Conservation (phyloP, 2,797 vertebrate genomes). For the Nyctibius grandis region DNA sequence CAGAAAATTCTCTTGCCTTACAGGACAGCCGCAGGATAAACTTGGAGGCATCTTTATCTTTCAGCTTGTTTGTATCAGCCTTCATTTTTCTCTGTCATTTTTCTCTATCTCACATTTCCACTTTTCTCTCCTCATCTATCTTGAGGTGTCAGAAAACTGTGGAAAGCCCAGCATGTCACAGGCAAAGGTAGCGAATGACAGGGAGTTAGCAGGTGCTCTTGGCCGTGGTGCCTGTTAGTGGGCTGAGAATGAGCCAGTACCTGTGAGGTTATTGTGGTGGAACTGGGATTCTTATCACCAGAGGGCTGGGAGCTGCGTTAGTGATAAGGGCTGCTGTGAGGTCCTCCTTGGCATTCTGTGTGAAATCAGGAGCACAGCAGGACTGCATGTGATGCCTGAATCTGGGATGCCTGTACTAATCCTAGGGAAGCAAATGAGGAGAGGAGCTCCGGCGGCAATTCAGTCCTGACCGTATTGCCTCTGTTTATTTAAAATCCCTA, state of each 20-base stretch:
- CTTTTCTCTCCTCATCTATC: neutral
- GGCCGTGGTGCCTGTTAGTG: neutral
- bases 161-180: neutral
- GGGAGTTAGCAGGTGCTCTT: neutral
- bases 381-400: neutral
- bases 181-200: neutral
- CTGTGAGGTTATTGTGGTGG: neutral
- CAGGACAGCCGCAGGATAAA: neutral
- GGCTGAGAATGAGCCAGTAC: neutral
- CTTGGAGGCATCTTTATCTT: neutral
- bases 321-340: neutral
- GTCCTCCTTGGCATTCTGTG: neutral
- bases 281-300: neutral
- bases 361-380: neutral
- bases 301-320: neutral
- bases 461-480: neutral
- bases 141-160: neutral
- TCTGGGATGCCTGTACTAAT: neutral
- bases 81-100: slow-evolving; percentile 17
- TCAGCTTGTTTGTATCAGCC: neutral
- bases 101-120: neutral
- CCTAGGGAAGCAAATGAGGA: neutral
- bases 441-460: neutral
- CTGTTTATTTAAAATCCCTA: neutral
- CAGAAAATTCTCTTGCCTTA: neutral